phyloP scores from a whole-genome alignment of 2,113 vertebrate species.

The Calonectris borealis region DNA sequence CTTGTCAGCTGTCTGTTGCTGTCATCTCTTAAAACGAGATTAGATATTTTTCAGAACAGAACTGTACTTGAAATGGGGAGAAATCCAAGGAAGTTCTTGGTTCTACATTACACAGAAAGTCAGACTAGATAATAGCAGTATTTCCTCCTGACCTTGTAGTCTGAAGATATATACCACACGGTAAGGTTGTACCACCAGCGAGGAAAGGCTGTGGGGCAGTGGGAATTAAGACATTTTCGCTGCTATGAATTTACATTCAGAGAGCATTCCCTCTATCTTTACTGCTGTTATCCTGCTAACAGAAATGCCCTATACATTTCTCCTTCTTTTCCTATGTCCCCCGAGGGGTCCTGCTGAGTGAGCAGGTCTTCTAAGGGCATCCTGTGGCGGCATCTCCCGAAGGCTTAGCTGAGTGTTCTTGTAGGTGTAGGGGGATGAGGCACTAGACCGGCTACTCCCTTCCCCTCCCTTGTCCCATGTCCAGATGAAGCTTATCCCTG shows the following conservation, averaged over 20 bases:
- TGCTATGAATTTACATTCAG: background rate
- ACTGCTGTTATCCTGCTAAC: background rate
- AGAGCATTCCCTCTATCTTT: background rate
- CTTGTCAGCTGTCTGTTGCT: background rate
- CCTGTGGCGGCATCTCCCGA: background rate
- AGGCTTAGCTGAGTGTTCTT: background rate
- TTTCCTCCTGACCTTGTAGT: background rate
- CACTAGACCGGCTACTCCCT: background rate
- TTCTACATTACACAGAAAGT: background rate
- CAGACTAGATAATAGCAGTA: background rate
- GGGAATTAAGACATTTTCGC: background rate
- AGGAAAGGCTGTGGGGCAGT: background rate
- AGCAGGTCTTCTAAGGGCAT: background rate
- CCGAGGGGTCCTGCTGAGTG: rapidly evolving
- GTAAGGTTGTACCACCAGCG: background rate
- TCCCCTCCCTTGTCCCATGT: background rate
- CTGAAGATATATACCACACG: background rate
- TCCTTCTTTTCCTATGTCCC: background rate
- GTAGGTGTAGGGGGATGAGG: background rate
- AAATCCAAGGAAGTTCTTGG: background rate
- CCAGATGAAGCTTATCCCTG: background rate
- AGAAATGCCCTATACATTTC: background rate
- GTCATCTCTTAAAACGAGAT: background rate
- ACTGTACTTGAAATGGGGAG: background rate
- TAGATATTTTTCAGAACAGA: background rate